Base-by-base conservation (phyloP, 2,797 vertebrate species). In the Caiman crocodilus region DNA sequence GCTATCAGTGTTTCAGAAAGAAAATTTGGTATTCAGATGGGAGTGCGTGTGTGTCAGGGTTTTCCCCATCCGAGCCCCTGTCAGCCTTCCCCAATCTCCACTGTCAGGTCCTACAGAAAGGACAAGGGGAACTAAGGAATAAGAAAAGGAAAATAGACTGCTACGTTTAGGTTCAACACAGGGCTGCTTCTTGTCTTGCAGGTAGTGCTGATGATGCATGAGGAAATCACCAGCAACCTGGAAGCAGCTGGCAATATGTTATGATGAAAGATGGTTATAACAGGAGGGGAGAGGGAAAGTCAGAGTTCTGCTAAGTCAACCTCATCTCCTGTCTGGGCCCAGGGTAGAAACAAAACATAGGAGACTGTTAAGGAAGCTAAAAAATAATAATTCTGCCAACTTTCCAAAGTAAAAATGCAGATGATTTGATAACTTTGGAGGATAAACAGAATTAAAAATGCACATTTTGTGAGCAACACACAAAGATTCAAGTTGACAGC, bases 51-150 rank as follows among this genome's bases (percentile, higher is more conserved):
- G 74, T 60, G 63, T 28, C 32, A 56, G 13, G 2, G 55, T 3
- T 28, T 21, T 25, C 59, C 26, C 20, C 50, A 4, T 20, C 59
- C 67, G 56, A 16, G 14, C 7, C 69, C 7, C 12, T 77, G 8
- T 14, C 67, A 42, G 12, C 58, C 57, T 84, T 50, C 50, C 60
- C 1, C 16, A 16, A 60, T n/a, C 77, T 57, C 4, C 50, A n/a
- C 3, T 17, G 60, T 1, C 32, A 57, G 28, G 6, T 21, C 58
- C 5, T 0, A 0, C 55, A 2, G 18, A n/a, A 79, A 79, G 65
- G 84, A 3, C 63, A 80, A 87, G 18, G 20, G 30, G 65, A 61
- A 59, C 28, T 7, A 59, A 6, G 5, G 42, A 82, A 30, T 35
- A 7, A 7, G 21, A 13, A 63, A 74, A 28, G 58, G 59, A 73